Evolutionary conservation across 2,797 vertebrate species (phyloP).

Genomic region (Siniperca obscura): DNA sequence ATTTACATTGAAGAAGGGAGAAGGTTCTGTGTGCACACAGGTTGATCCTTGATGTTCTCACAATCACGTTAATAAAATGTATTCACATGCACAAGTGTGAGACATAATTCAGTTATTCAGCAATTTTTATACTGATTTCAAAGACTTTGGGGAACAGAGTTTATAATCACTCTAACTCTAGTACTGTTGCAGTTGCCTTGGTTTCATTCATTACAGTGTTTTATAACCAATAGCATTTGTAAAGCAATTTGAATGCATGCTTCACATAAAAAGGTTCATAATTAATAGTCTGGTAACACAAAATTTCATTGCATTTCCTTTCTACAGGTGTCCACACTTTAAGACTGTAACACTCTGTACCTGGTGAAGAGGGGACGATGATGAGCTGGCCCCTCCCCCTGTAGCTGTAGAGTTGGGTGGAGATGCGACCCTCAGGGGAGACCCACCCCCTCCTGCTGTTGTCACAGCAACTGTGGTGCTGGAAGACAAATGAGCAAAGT

Average conservation of each 20-base stretch:
- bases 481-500: slow-evolving; percentile 33
- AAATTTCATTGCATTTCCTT: background rate
- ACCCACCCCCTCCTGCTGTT: slow-evolving; percentile 81
- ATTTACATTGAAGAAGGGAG: background rate
- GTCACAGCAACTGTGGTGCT: slow-evolving; percentile 82
- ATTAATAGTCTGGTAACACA: background rate
- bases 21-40: background rate
- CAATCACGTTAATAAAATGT: background rate
- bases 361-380: slow-evolving; percentile 93
- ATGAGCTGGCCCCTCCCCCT: slow-evolving; percentile 80
- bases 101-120: slow-evolving; percentile 7
- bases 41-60: background rate
- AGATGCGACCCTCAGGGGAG: slow-evolving; percentile 92
- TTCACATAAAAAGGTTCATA: background rate
- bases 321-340: background rate
- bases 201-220: slow-evolving; percentile 2
- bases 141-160: background rate
- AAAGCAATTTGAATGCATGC: background rate
- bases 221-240: background rate
- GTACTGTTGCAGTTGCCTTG: background rate
- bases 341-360: slow-evolving; percentile 47
- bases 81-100: background rate
- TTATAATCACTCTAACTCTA: background rate
- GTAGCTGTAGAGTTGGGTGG: slow-evolving; percentile 90
- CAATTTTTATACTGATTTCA: slow-evolving; percentile 2